A percentile compares a stretch with the other conserved stretches of the same genome.
Conservation (phyloP, 2,888 invertebrate genomes). For the Leptinotarsa juncta region DNA sequence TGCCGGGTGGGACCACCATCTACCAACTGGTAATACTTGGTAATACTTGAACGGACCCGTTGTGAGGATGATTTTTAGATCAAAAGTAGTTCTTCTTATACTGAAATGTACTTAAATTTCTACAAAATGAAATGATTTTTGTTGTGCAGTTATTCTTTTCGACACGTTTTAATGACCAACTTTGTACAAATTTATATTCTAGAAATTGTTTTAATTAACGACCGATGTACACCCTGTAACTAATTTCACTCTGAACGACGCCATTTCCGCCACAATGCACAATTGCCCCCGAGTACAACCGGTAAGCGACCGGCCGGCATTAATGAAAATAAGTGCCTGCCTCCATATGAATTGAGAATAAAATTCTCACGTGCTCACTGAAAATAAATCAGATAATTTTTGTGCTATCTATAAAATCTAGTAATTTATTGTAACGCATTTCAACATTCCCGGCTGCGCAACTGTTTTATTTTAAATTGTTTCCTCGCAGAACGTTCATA, state of each 20-base stretch:
- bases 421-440: slow-evolving; percentile 53
- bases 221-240: neutral
- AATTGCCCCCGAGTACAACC: slow-evolving; percentile 7
- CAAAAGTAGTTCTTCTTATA: no score
- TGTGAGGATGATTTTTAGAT: no score
- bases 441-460: slow-evolving; percentile 48
- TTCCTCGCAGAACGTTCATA: slow-evolving; percentile 36
- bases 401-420: slow-evolving; percentile 54
- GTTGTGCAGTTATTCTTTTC: no score
- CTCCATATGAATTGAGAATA: slow-evolving; percentile 48
- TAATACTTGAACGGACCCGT: no score
- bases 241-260: neutral
- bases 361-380: slow-evolving; percentile 54
- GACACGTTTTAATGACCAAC: no score
- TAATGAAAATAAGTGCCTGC: slow-evolving; percentile 48
- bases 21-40: no score
- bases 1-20: no score
- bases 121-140: no score
- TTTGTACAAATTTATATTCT: no score
- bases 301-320: slow-evolving; percentile 31
- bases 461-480: slow-evolving; percentile 48
- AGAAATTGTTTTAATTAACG: no score
- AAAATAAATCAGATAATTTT: slow-evolving; percentile 54
- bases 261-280: slow-evolving; percentile 12
- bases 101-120: no score